Conservation (phyloP, 2,797 vertebrate species). For the Manis crassicaudata region DNA sequence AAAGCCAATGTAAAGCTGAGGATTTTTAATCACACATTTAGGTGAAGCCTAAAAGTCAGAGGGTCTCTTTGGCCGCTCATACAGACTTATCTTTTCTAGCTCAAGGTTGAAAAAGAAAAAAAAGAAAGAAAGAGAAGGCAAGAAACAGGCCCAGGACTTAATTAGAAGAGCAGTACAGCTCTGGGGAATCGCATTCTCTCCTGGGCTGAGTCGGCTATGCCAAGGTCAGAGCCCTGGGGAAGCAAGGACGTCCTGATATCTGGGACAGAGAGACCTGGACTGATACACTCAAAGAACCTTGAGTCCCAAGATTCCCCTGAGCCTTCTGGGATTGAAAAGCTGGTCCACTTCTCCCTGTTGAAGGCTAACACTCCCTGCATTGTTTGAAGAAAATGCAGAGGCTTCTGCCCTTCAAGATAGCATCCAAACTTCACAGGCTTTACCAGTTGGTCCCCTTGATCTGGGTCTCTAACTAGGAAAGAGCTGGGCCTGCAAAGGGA, state of each 20-base stretch:
- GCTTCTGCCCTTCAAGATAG: neutral
- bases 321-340: neutral
- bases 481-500: neutral
- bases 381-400: neutral
- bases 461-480: neutral
- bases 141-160: neutral
- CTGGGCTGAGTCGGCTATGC: neutral
- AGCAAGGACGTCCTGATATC: neutral
- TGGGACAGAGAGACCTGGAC: neutral
- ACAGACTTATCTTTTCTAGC: neutral
- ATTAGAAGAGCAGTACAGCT: neutral
- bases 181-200: neutral
- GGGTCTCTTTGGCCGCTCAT: neutral
- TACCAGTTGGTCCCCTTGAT: neutral
- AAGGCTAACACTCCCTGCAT: neutral
- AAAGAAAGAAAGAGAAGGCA: neutral
- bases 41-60: neutral
- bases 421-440: neutral
- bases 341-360: neutral
- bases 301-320: neutral
- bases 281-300: neutral
- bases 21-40: neutral
- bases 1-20: constrained; percentile 7
- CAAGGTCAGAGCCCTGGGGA: neutral
- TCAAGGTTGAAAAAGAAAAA: neutral